Evolutionary conservation across 2,888 invertebrate species (phyloP).

Genomic region (Heteromurus nitidus): DNA sequence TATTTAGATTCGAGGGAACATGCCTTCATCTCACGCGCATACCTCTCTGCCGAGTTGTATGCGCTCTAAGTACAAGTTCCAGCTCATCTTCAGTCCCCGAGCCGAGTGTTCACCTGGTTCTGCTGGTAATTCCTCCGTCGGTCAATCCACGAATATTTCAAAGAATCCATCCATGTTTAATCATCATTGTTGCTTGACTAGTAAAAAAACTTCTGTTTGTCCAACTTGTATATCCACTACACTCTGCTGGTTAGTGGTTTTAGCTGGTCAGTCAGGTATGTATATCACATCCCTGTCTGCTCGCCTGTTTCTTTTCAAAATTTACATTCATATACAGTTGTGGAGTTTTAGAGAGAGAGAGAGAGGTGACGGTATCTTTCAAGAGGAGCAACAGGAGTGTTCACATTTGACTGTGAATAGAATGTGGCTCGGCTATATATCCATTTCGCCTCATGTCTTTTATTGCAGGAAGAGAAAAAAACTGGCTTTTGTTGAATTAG

Average conservation of each 20-base stretch:
- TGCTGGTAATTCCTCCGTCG: not conserved
- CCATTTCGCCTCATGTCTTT: conserved; percentile 22
- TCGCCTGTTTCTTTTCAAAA: not conserved
- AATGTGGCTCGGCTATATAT: not conserved
- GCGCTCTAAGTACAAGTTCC: not conserved
- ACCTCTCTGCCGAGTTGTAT: too few relatives aligned
- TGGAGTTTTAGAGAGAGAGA: too few relatives aligned
- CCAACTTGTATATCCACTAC: not conserved
- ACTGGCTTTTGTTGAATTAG: conserved; percentile 45
- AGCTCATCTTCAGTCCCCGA: not conserved
- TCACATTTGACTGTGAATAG: not conserved
- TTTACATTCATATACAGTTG: conserved; percentile 2
- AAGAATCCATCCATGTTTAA: conserved; percentile 12
- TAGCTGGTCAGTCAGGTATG: conserved; percentile 5
- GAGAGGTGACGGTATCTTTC: conserved; percentile 2
- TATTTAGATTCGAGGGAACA: too few relatives aligned
- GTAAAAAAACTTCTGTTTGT: too few relatives aligned
- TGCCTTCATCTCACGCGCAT: too few relatives aligned
- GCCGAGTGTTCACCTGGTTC: not conserved
- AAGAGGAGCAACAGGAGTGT: not conserved
- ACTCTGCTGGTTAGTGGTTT: too few relatives aligned
- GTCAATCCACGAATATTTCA: conserved; percentile 11
- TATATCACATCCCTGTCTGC: not conserved
- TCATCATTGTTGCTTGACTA: conserved; percentile 8
- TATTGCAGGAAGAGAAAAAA: conserved; percentile 49